Base-by-base conservation (phyloP, 1,140 invertebrate genomes). In the Laodelphax striatellus region DNA sequence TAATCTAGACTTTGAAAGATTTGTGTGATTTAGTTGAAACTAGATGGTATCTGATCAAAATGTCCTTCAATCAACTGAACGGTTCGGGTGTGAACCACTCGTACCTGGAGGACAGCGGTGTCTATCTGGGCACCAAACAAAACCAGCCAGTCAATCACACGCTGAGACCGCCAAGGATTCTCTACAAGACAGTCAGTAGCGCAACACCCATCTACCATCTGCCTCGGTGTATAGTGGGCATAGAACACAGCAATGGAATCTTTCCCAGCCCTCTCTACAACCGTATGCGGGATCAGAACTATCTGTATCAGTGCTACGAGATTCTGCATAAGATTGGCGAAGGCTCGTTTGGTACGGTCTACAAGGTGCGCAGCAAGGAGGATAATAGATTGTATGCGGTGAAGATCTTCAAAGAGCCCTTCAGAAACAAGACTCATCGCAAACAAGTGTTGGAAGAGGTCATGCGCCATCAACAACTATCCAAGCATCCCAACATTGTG, bases 331-430 rank as follows among this genome's bases (percentile, higher is more conserved):
- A 79, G 65, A 75, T 89, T 43, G 87, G 87, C 28, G 79, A 80
- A 67, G 87, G 87, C 13, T 86, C 83, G 5, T 89, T 88, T 76
- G 87, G 86, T 46, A 80, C 85, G 67, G 86, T 88, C 0, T 88
- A 80, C 65, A 80, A 82, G 70, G 85, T 82, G 2, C 73, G 72
- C 60, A 82, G 78, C 65, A 80, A 78, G 62, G 80, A 84, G 65
- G 83, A 88, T 75, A 78, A 79, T 1, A 73, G 75, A 44, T 71
- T 76, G 34, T 90, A 88, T 76, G 87, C 87, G 10, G 75, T 86
- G 1, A 87, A 87, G 71, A 79, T 78, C 71, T 84, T 79, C 28
- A 76, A 79, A 54, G 78, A 79, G 63, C 72, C 72, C 65, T 87
- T 81, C 67, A 73, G 76, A 57, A 82, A 80, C 58, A 77, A 78